phyloP scores from a whole-genome alignment of 2,797 vertebrate species.

The Pogonophryne albipinna region DNA sequence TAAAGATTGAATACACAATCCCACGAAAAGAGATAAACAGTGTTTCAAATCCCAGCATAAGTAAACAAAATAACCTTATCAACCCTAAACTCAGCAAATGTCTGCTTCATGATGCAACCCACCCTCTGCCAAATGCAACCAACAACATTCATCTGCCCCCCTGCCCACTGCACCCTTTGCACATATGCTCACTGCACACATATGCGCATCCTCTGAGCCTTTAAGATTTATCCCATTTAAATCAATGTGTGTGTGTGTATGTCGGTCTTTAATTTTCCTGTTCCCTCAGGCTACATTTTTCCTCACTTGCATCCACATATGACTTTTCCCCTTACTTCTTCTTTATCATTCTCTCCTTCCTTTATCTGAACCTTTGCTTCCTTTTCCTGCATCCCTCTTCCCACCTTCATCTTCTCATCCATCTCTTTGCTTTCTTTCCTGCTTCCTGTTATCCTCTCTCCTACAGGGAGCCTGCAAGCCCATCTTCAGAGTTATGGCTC shows the following conservation, averaged over 20 bases:
- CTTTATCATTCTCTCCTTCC: conserved; percentile 30
- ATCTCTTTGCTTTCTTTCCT: conserved; percentile 7
- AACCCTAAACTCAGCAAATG: neutral
- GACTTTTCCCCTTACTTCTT: conserved; percentile 5
- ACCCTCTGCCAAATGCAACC: neutral
- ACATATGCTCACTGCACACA: conserved; percentile 9
- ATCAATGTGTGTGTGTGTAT: conserved; percentile 18
- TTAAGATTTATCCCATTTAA: conserved; percentile 30
- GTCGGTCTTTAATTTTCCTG: conserved; percentile 40
- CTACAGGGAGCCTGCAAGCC: conserved; percentile 35
- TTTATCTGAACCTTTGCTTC: conserved; percentile 13
- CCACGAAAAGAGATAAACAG: neutral
- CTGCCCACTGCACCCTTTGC: neutral
- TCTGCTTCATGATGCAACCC: neutral
- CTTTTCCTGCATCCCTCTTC: neutral
- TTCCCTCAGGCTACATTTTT: conserved; percentile 25
- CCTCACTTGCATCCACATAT: conserved; percentile 28
- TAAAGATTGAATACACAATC: neutral
- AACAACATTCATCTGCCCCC: conserved; percentile 16
- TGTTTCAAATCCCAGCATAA: conserved; percentile 16
- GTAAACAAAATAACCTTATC: conserved; percentile 27
- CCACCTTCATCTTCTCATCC: conserved; percentile 1
- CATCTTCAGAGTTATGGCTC: conserved; percentile 64
- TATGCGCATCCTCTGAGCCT: conserved; percentile 14
- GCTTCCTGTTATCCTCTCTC: neutral